Percentiles rank a stretch among this genome's conserved stretches.
Evolutionary conservation across 2,113 vertebrate genomes (phyloP).

Genomic region (Myrmecobius fasciatus): DNA sequence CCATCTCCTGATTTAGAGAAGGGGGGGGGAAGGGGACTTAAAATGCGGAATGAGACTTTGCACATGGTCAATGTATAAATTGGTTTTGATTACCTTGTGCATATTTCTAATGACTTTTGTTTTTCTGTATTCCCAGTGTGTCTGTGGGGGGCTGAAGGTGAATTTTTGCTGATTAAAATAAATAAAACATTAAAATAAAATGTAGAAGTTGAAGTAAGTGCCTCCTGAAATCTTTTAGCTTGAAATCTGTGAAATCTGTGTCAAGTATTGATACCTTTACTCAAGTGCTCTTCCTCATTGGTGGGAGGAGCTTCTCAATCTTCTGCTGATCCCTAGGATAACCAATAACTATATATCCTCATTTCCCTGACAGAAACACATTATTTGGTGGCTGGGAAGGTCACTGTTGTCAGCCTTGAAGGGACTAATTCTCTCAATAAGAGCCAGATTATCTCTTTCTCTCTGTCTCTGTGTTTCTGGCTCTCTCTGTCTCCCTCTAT

Average conservation of each 20-base stretch:
- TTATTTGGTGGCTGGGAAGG: neutral
- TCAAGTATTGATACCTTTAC: neutral
- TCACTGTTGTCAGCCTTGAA: neutral
- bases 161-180: neutral
- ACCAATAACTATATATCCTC: neutral
- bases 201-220: neutral
- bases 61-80: neutral
- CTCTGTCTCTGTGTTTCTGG: no score
- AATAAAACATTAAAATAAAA: neutral
- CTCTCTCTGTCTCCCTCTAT: no score
- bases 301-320: neutral
- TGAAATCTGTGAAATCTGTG: neutral
- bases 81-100: neutral
- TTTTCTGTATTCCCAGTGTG: neutral
- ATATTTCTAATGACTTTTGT: neutral
- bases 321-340: neutral
- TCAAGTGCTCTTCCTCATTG: neutral
- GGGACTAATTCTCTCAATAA: no score
- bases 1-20: neutral
- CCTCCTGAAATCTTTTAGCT: neutral
- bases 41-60: neutral
- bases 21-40: fast-evolving
- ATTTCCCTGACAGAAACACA: neutral
- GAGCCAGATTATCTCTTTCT: no score
- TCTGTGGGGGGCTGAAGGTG: neutral